These are phyloP conservation scores for Orchesella flavescens DNA, from an alignment of 2,888 invertebrate species.

Conservation along the genomic window DNA sequence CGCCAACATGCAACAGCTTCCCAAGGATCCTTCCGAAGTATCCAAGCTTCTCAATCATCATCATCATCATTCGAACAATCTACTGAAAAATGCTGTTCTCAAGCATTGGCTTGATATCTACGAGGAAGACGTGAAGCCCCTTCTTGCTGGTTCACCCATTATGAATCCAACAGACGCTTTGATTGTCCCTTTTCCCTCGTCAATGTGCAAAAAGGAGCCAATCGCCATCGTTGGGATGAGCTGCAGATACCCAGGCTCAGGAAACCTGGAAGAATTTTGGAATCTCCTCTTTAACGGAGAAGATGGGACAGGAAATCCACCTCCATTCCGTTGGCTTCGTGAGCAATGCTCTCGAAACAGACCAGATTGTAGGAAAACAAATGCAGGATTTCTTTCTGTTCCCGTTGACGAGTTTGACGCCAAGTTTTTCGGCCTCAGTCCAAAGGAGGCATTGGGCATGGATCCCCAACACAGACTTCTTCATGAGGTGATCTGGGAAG, in stretches of 20 bases:
- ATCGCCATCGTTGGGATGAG: slow-evolving; percentile 26
- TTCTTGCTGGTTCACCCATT: no score
- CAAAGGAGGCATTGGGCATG: not conserved
- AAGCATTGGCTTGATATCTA: no score
- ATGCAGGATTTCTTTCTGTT: slow-evolving; percentile 7
- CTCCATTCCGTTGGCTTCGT: not conserved
- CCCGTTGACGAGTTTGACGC: not conserved
- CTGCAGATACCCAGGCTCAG: slow-evolving; percentile 1
- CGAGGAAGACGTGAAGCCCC: no score
- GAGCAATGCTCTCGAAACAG: not conserved
- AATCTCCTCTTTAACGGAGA: not conserved
- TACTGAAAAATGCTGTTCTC: no score
- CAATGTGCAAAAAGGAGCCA: slow-evolving; percentile 3
- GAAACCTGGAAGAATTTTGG: slow-evolving; percentile 27
- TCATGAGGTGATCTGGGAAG: slow-evolving; percentile 25
- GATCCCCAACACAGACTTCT: slow-evolving; percentile 7
- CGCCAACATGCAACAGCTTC: no score
- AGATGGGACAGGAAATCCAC: slow-evolving; percentile 4
- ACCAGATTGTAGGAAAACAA: not conserved
- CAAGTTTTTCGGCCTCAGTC: not conserved
- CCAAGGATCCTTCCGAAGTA: no score
- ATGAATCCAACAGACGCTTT: no score
- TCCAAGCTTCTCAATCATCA: no score
- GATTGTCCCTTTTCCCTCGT: no score
- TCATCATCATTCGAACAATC: no score